These are phyloP conservation scores for Megathymus violae DNA, from an alignment of 1,140 invertebrate genomes.

Conservation along the genomic window DNA sequence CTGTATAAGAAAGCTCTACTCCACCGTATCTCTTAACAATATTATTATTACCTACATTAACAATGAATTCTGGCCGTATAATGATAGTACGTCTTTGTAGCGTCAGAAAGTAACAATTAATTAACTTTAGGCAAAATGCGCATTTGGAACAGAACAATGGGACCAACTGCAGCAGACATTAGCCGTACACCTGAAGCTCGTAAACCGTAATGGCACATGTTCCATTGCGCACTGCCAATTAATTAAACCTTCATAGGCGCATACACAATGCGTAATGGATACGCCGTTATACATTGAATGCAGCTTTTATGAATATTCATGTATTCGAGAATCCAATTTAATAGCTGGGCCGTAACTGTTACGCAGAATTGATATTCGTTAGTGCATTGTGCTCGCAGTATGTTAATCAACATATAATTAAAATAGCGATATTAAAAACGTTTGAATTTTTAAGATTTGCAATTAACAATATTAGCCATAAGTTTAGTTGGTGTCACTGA, in stretches of 20 bases:
- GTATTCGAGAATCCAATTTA: conserved; percentile 19
- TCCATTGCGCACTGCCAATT: conserved; percentile 21
- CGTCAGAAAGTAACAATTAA: background rate
- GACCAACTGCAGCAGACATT: conserved; percentile 1
- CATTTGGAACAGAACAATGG: background rate
- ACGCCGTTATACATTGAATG: conserved; percentile 7
- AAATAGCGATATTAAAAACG: no score
- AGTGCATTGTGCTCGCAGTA: background rate
- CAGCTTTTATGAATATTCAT: conserved; percentile 62
- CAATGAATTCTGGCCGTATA: no score
- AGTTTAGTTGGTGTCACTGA: no score
- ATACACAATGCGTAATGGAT: conserved; percentile 23
- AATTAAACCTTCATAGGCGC: conserved; percentile 11
- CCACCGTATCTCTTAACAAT: no score
- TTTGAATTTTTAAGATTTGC: no score
- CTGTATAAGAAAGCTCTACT: no score
- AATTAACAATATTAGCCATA: no score
- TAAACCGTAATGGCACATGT: conserved; percentile 16
- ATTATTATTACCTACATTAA: no score
- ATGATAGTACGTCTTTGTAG: no score
- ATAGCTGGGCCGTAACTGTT: background rate
- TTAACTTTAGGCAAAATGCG: background rate
- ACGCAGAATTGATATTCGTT: conserved; percentile 2
- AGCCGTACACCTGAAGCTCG: conserved; percentile 16
- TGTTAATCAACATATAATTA: background rate